Evolutionary conservation across 2,113 vertebrate genomes (phyloP), one percentile per base, ranked within the genome.

Genomic region (Poeciliopsis turrubarensis): DNA sequence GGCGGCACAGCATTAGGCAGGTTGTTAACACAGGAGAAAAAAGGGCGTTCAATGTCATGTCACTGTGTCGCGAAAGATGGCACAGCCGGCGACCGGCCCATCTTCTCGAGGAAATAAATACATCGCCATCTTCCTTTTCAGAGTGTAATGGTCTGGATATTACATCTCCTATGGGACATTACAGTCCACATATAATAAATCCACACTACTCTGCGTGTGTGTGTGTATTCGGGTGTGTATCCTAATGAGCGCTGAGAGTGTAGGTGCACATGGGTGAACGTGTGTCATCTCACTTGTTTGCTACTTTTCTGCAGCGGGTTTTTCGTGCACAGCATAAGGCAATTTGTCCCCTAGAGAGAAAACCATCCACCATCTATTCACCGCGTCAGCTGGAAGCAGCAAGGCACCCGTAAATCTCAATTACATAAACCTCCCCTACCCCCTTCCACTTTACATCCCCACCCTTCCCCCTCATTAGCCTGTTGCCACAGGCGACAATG

Each of bases 361-460:
- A 80, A 80, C 27, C 68, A 87, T 89, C 74, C 66, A 68, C 88
- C 80, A 78, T 90, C 80, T 87, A 78, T 78, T 62, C 72, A 86
- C 81, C 77, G 78, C 75, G 81, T 94, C 92, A 95, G 96, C 96
- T 97, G 96, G 97, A 98, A 97, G 96, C 95, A 96, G 95, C 90
- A 86, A 95, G 75, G 86, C 88, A 78, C 82, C 83, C 82, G 87
- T 84, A 94, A 91, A 90, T 91, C 92, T 93, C 88, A 91, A 92
- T 90, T 86, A 91, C 73, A 8, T 64, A 61, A 72, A 73, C 75
- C 44, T 17, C 39, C 39, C 10, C 83, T 75, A 37, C 74, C 29
- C 71, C 77, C 66, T n/a, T 57, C 39, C 60, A 65, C 51, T 37
- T 39, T 29, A 60, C 27, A 41, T 68, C 26, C 44, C 70, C 65